phyloP scores from a whole-genome alignment of 2,797 vertebrate genomes.

The Scomberomorus guttatus region DNA sequence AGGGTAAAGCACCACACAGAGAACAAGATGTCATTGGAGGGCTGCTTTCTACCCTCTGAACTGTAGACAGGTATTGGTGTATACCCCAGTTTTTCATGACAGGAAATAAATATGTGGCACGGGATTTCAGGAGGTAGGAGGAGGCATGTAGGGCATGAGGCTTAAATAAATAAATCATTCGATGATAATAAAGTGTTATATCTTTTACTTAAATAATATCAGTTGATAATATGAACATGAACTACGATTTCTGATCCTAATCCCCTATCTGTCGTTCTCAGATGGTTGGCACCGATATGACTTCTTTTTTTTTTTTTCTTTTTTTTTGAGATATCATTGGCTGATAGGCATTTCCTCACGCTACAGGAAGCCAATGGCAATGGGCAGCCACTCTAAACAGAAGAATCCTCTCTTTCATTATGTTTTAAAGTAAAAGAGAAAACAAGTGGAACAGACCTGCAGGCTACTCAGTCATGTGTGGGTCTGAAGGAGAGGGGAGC shows the following conservation, averaged over 20 bases:
- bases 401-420: slow-evolving; percentile 70
- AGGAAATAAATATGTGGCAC: slow-evolving; percentile 83
- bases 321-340: slow-evolving; percentile 61
- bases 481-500: slow-evolving; percentile 65
- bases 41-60: slow-evolving; percentile 70
- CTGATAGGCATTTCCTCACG: slow-evolving; percentile 69
- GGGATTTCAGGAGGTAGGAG: slow-evolving; percentile 79
- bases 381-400: slow-evolving; percentile 64
- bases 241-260: slow-evolving; percentile 69
- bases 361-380: slow-evolving; percentile 72
- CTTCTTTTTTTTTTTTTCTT: slow-evolving; percentile 12
- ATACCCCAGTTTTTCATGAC: slow-evolving; percentile 68
- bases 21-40: slow-evolving; percentile 70
- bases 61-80: slow-evolving; percentile 53
- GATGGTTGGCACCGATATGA: slow-evolving; percentile 80
- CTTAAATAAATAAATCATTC: slow-evolving; percentile 79
- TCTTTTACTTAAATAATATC: slow-evolving; percentile 67
- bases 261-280: slow-evolving; percentile 68
- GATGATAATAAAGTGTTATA: slow-evolving; percentile 73
- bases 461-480: slow-evolving; percentile 73
- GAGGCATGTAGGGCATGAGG: slow-evolving; percentile 81
- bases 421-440: slow-evolving; percentile 61
- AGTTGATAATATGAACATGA: slow-evolving; percentile 61
- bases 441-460: slow-evolving; percentile 71
- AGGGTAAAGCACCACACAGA: slow-evolving; percentile 71